phyloP scores from a whole-genome alignment of 2,797 vertebrate species.

The Luscinia megarhynchos region DNA sequence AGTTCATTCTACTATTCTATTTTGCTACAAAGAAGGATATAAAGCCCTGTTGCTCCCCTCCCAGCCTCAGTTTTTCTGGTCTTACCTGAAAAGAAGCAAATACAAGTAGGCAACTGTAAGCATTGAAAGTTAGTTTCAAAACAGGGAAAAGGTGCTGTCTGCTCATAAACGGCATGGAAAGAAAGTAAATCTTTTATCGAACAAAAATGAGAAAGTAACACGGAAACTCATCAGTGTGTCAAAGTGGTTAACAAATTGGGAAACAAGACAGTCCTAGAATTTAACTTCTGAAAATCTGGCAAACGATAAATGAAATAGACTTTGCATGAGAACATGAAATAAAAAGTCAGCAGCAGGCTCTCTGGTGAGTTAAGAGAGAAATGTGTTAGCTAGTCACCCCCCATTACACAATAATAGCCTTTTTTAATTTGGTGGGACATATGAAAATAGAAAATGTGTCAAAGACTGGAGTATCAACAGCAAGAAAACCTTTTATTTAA shows the following conservation, averaged over 20 bases:
- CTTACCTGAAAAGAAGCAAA: not conserved
- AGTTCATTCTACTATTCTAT: conserved; percentile 5
- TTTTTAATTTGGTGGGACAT: not conserved
- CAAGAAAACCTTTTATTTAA: not conserved
- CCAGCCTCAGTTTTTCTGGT: not conserved
- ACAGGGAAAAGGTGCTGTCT: not conserved
- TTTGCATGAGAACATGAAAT: not conserved
- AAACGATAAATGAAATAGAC: not conserved
- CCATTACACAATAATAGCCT: not conserved
- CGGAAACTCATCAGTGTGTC: not conserved
- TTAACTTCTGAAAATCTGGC: not conserved
- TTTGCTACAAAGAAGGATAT: not conserved
- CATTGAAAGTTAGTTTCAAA: not conserved
- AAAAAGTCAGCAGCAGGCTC: not conserved
- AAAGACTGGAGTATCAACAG: not conserved
- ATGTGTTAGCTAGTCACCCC: not conserved
- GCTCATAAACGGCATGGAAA: not conserved
- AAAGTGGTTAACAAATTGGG: not conserved
- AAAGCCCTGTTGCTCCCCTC: not conserved
- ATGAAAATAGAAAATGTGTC: not conserved
- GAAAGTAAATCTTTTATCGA: not conserved
- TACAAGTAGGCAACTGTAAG: not conserved
- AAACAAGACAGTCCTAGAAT: not conserved
- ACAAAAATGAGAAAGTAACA: not conserved
- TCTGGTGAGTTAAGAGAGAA: not conserved